Base-by-base conservation (phyloP, 1,140 invertebrate species). In the Drosophila ogumai region DNA sequence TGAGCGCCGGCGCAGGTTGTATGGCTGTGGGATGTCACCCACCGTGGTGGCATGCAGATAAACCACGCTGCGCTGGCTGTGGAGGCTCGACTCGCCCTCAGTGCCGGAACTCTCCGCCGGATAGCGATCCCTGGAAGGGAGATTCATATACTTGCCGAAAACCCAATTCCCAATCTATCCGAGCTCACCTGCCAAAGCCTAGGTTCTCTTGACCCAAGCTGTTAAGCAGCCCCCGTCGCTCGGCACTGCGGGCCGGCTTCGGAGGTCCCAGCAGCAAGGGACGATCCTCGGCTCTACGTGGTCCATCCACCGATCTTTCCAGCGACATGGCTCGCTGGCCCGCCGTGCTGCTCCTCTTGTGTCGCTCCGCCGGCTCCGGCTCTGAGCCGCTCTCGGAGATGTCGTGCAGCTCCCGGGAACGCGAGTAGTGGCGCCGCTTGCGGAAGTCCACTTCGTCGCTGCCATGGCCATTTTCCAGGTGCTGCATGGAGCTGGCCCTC, bases 21-120 rank as follows among this genome's bases (percentile, higher is more conserved):
- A 92, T 91, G 91, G 92, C 78, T 92, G 90, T 72, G 92, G 92
- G 69, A 93, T 92, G 58, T 87, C 91, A 50, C 92, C 92, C 59
- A 93, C 95, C 77, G 96, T 96, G 28, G 96, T 96, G 44, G 96
- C 96, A 84, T 97, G 96, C 40, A 97, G 93, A 91, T 96, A 97
- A 9, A 97, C 96, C 3, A 96, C 95, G 75, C 96, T 96, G 81
- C 96, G 94, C 82, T 96, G 96, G 22, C 96, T 96, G 76, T 96
- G 95, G 82, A 96, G 94, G 79, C 96, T 96, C 73, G 96, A 96
- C 77, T 96, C 96, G 9, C 96, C 96, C 87, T 96, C 96, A 5
- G 96, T 96, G 58, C 92, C 92, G 54, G 96, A 96, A 92, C 96
- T 96, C 75, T 95, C 95, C 4, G 87, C 95, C 4, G 91, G 92